A percentile compares a stretch with the other conserved stretches of the same genome.
These are phyloP conservation scores for Cetoscarus ocellatus DNA, from an alignment of 2,797 vertebrate genomes.

Conservation along the genomic window DNA sequence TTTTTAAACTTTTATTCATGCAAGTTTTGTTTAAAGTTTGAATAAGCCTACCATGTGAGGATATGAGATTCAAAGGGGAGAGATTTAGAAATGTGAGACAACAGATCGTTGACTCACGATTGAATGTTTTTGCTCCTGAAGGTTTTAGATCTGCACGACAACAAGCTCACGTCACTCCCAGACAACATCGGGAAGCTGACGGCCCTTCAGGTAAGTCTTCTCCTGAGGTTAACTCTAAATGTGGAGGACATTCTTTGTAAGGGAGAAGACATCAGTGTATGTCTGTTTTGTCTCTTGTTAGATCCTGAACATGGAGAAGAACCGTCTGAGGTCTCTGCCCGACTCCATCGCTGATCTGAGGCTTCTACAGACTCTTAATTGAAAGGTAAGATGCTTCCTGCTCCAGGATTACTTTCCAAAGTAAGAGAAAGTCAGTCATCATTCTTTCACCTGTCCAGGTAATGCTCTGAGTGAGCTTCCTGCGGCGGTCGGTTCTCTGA, in stretches of 20 bases:
- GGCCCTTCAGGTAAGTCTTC: constrained; percentile 87
- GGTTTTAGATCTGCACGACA: constrained; percentile 95
- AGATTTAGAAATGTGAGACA: too few relatives aligned
- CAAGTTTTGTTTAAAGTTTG: too few relatives aligned
- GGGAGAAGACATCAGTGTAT: not conserved
- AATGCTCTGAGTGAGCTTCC: constrained; percentile 90
- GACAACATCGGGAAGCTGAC: constrained; percentile 89
- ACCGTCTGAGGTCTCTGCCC: constrained; percentile 89
- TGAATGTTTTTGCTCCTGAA: constrained; percentile 62
- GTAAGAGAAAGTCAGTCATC: not conserved
- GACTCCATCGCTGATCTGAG: constrained; percentile 86
- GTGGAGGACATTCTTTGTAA: not conserved
- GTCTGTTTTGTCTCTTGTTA: constrained; percentile 56
- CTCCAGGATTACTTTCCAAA: not conserved
- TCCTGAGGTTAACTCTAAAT: not conserved
- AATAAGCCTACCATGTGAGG: too few relatives aligned
- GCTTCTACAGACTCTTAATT: constrained; percentile 92
- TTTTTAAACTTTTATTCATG: too few relatives aligned
- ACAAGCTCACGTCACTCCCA: constrained; percentile 90
- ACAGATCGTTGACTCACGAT: not conserved
- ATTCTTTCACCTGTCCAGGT: constrained; percentile 72
- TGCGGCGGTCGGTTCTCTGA: constrained; percentile 76
- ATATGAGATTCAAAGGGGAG: too few relatives aligned
- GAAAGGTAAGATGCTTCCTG: constrained; percentile 83
- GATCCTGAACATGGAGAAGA: constrained; percentile 94